Base-by-base conservation (phyloP, 2,113 vertebrate species). In the Paradisaea rubra region DNA sequence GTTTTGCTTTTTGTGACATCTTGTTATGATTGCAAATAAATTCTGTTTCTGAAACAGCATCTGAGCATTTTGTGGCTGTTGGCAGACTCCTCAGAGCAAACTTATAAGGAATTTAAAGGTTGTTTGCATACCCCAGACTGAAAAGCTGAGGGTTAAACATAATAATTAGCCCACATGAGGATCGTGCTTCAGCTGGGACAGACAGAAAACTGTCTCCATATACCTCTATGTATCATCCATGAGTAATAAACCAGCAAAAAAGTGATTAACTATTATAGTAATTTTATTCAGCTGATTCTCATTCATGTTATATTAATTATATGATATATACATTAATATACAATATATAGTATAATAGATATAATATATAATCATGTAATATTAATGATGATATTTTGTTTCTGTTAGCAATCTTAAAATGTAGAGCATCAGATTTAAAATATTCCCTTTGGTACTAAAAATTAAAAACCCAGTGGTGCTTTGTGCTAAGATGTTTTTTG, bases 121-220 rank as follows among this genome's bases (percentile, higher is more conserved):
- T 53, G 11, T 45, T 80, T 56, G 31, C 7, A 18, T 25, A 50
- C 13, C 6, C 0, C 3, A 80, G 35, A 35, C 30, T 35, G 37
- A 18, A 37, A 85, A 81, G n/a, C 17, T 70, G n/a, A 60, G 23
- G 31, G 7, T 9, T 37, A 23, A 27, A 3, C 0, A 0, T 61
- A 11, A 42, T 5, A 3, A 18, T 18, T 28, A 70, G 20, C n/a
- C 9, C 16, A 25, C 10, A 25, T 9, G 15, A 59, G 13, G 72
- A 78, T 25, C 9, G 3, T 60, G 12, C 13, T 50, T 35, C 23
- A 20, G 10, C 14, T 45, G 24, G 17, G 16, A 9, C 69, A 82
- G 64, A 53, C 8, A 52, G 28, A 77, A 77, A 35, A 13, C 15
- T 77, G 25, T 47, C 14, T 21, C 15, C 6, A 12, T 25, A 11